Evolutionary conservation across 2,113 vertebrate species (phyloP), one percentile per base, ranked within the genome.

Genomic region (Corythaeola cristata): DNA sequence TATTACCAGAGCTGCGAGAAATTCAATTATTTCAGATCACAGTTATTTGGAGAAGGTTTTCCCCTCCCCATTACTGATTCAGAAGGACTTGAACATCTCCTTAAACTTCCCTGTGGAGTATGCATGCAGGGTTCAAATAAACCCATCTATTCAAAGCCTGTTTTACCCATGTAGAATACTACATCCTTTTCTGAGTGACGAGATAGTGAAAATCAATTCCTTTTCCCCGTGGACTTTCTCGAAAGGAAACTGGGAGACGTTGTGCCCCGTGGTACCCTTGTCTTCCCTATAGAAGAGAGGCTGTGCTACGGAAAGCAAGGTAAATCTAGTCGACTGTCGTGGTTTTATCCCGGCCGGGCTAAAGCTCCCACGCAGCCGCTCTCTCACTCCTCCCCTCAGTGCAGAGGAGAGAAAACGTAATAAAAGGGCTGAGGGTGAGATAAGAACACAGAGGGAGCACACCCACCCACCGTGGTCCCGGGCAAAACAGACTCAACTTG

Each of bases 261-360:
- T 0, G 0, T 28, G 49, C 1, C 8, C 10, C 4, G 10, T 1
- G 3, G 4, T 8, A 74, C 5, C 35, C 22, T 72, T 41, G 6
- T 64, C 28, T 81, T 53, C 45, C 11, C 28, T 37, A 13, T 1
- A 47, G 24, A 64, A 78, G 20, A 37, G 18, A 84, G 15, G 19
- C 2, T 37, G 18, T 60, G 21, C 55, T 88, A 22, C 5, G 4
- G 63, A 76, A 85, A 87, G 22, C n/a, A 67, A 75, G 44, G 20
- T 41, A 7, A 85, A 53, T 26, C 62, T 60, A 30, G 26, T 4
- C 68, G 56, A 66, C 19, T n/a, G n/a, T n/a, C n/a, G n/a, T n/a
- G n/a, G n/a, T n/a, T n/a, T n/a, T n/a, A n/a, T n/a, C n/a, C n/a
- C n/a, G n/a, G n/a, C n/a, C n/a, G n/a, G n/a, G n/a, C n/a, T n/a